Evolutionary conservation across 92 coral and sea anemone species (phyloP), one percentile per base, ranked within the genome.

Genomic region (Plumapathes pennacea): DNA sequence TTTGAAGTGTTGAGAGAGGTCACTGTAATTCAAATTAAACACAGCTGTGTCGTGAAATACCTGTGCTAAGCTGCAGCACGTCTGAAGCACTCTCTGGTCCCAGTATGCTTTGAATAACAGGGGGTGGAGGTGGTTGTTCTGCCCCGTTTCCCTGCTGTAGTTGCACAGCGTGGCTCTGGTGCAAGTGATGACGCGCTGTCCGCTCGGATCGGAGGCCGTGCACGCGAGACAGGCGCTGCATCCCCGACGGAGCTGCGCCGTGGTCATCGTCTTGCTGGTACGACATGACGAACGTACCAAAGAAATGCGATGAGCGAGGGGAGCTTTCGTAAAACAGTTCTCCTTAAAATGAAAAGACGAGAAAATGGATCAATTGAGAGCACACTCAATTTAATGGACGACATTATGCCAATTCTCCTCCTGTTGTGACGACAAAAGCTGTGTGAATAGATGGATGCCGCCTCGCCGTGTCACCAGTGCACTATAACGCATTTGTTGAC

Each of bases 141-240:
- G 52, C 78, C 2, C 79, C 84, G 29, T 84, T 85, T 7, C 80
- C 67, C 17, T 78, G 80, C 19, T 75, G 79, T 5, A 72, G 65
- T 39, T 84, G 90, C 30, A 78, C 32, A 3, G 83, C 38, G 54
- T 76, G 83, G 2, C 70, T 25, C 71, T 76, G 83, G 26, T 84
- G 85, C 15, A 64, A 53, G 65, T 78, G 85, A 42, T 84, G 90
- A 34, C 79, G 77, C 26, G 78, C 65, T 5, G 79, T 74, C 28
- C 82, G 82, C 20, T 75, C 82, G 51, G 75, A 67, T 17, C 90
- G 70, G 31, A 84, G 70, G 36, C 85, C 86, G 5, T 75, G 82
- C n/a, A 85, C 91, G 41, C 87, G 76, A 28, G 91, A 79, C 37
- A 80, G 58, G 0, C 91, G 83, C 60, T 72, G 85, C 10, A 70